A percentile compares a stretch with the other conserved stretches of the same genome.
These are phyloP conservation scores for Drosophila tristis DNA, from an alignment of 1,140 invertebrate species.

Conservation along the genomic window DNA sequence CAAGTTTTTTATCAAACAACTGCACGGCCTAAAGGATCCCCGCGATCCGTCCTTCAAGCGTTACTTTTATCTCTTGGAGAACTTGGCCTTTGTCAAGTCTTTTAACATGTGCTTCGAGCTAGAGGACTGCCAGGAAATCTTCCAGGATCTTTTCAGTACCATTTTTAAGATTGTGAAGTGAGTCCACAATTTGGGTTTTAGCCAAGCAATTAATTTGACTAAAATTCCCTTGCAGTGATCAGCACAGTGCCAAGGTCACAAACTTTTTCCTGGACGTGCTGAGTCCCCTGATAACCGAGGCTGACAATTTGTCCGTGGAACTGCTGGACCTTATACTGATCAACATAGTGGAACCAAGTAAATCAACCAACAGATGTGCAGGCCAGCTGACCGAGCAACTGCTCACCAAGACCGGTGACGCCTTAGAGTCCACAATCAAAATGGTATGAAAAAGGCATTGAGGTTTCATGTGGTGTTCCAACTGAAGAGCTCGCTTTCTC, in stretches of 20 bases:
- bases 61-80: constrained; percentile 98
- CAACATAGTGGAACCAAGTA: constrained; percentile 98
- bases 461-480: constrained; percentile 76
- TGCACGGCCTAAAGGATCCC: constrained; percentile 96
- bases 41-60: constrained; percentile 99
- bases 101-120: constrained; percentile 99
- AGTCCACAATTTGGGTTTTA: constrained; percentile 79
- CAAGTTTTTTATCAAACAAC: constrained; percentile 97
- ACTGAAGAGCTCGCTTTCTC: neutral
- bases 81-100: constrained; percentile 98
- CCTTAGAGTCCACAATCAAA: constrained; percentile 97
- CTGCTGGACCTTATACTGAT: constrained; percentile 96
- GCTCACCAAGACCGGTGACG: constrained; percentile 94
- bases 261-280: constrained; percentile 98
- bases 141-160: constrained; percentile 96
- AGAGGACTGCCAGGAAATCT: constrained; percentile 98
- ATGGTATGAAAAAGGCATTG: constrained; percentile 86
- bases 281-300: constrained; percentile 96
- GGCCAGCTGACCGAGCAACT: constrained; percentile 96
- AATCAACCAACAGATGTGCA: constrained; percentile 95
- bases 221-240: constrained; percentile 88
- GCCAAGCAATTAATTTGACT: constrained; percentile 5
- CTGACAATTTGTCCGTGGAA: constrained; percentile 97
- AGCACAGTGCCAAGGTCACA: constrained; percentile 97
- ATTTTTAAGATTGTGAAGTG: constrained; percentile 99